Evolutionary conservation across 2,797 vertebrate species (phyloP), one percentile per base, ranked within the genome.

Genomic region (Apodemus agrarius): DNA sequence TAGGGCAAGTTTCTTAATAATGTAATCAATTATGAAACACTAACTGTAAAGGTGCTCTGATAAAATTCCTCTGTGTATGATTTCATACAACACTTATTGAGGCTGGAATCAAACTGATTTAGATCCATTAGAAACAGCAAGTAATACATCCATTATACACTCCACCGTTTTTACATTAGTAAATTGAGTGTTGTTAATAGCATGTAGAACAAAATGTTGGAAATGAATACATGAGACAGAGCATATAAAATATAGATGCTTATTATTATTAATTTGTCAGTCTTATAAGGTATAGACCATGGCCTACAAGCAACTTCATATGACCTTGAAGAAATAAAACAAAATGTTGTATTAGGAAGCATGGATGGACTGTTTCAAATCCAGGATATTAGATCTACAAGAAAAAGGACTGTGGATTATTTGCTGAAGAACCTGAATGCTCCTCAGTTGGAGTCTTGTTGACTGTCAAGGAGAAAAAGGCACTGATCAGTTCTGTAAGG

Each of bases 241-340:
- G 31, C 21, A 79, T 17, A 22, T 76, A 59, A 94, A 83, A 78
- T n/a, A 72, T 17, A 78, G 82, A 90, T 88, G 4, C 80, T 90
- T 94, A 40, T 89, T 92, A 40, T 89, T 92, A 74, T 93, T 85
- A 65, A 81, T 93, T 6, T 86, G 63, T 96, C n/a, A 89, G 1
- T 80, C 3, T 84, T 81, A 84, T 37, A 95, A 83, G 17, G 31
- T 75, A 26, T 79, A 29, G 89, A 69, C 91, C 80, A 87, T 63
- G 90, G 37, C 72, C 49, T 83, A 26, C 57, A 93, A 89, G 82
- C 92, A 85, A 91, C 14, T 89, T 94, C 34, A 94, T 17, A 22
- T 86, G 75, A 83, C 37, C 31, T 95, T 91, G 89, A 92, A 78
- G 90, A 81, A 83, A 21, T 46, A 63, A 46, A 90, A 61, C 12